phyloP scores from a whole-genome alignment of 2,113 vertebrate genomes.

The Chunga burmeisteri region DNA sequence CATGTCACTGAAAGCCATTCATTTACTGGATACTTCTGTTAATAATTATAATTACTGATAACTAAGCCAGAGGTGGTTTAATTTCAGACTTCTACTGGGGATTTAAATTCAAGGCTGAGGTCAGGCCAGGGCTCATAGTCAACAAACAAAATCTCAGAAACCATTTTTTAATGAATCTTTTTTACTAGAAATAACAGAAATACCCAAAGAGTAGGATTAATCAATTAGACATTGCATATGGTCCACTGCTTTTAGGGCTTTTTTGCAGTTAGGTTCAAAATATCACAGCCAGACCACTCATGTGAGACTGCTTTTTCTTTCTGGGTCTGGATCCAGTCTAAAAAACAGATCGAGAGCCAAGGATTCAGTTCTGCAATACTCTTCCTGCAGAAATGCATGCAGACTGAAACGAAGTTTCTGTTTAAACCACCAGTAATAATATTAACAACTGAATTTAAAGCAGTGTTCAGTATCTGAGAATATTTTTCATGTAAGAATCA shows the following conservation, averaged over 20 bases:
- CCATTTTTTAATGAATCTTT: slow-evolving; percentile 5
- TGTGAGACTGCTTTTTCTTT: neutral
- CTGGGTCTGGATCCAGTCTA: neutral
- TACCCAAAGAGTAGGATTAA: slow-evolving; percentile 28
- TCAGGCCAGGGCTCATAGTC: slow-evolving; percentile 55
- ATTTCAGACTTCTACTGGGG: slow-evolving; percentile 42
- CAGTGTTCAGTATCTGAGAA: neutral
- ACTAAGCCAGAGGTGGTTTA: slow-evolving; percentile 22
- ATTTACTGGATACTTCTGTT: slow-evolving; percentile 33
- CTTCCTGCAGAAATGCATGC: neutral
- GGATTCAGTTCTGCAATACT: neutral
- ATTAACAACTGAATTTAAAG: neutral
- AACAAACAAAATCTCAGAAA: slow-evolving; percentile 50
- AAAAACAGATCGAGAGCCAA: neutral
- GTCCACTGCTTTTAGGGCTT: neutral
- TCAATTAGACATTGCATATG: slow-evolving; percentile 11
- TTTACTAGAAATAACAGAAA: slow-evolving; percentile 40
- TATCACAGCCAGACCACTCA: neutral
- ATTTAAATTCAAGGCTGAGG: slow-evolving; percentile 58
- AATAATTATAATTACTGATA: slow-evolving; percentile 57
- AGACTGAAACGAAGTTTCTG: neutral
- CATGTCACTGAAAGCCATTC: neutral
- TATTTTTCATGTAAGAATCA: neutral
- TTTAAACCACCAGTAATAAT: neutral
- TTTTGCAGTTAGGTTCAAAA: neutral